Base-by-base conservation (phyloP, 1,140 invertebrate genomes). In the Drosophila watanabei region DNA sequence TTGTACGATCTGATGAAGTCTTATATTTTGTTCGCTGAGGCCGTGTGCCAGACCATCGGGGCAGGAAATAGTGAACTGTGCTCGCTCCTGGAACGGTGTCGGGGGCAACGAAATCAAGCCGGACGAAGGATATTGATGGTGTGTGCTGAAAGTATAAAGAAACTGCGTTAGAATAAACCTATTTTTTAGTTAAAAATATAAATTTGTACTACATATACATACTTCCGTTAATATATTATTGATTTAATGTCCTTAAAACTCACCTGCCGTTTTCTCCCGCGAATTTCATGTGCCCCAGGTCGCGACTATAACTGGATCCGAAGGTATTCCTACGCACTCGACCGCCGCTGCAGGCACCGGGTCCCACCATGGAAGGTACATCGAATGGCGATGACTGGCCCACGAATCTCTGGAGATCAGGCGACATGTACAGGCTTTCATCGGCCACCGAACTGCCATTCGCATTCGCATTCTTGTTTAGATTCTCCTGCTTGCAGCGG, bases 11-110 rank as follows among this genome's bases (percentile, higher is more conserved):
- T 98, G 96, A 92, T 96, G 95, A 75, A 98, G 94, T 71, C 97
- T 93, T 84, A 96, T 95, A 92, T 98, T 97, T 72, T 97, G 94
- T 63, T 97, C 96, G 91, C 97, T 97, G 77, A 95, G 94, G 71
- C 97, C 95, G 59, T 96, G 95, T 45, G 96, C 95, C 75, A 98
- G 94, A 52, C 98, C 98, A 94, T 98, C 97, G n/a, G 96, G 93
- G 75, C 96, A 93, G 24, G 87, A 82, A 57, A 92, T 84, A 10
- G 79, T 78, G 13, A 92, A 81, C 52, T 85, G 87, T 52, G 75
- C 58, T 45, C 91, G 66, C 57, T 93, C 92, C 45, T 83, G 80
- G 39, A 75, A 60, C 16, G 92, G 92, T 37, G 92, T 92, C 18
- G 90, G 79, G 14, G 92, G 92, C 37, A 93, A 65, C 58, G 92